phyloP scores from a whole-genome alignment of 2,797 vertebrate species.

The Tarsius wallacei region DNA sequence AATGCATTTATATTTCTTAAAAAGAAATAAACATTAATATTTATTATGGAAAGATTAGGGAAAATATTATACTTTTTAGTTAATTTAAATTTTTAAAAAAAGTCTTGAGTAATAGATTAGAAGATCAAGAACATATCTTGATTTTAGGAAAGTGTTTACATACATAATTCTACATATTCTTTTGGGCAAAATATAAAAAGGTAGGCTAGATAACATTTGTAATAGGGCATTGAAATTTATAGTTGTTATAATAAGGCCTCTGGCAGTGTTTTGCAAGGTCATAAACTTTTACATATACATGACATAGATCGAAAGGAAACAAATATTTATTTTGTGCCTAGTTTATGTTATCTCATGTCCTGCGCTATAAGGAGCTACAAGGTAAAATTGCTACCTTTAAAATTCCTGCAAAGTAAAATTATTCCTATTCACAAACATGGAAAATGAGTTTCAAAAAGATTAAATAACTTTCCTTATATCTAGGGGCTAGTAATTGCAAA shows the following conservation, averaged over 20 bases:
- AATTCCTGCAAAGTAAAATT: background rate
- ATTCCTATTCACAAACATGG: background rate
- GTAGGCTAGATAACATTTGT: background rate
- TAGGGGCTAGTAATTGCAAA: background rate
- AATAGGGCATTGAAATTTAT: background rate
- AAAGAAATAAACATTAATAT: background rate
- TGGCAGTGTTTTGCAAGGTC: background rate
- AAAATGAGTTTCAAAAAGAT: conserved; percentile 2
- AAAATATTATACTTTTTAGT: background rate
- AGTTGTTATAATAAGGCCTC: background rate
- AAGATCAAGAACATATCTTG: background rate
- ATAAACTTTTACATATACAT: background rate
- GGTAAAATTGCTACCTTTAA: background rate
- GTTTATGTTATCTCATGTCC: background rate
- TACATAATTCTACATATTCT: background rate
- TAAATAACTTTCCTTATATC: background rate
- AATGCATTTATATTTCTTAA: background rate
- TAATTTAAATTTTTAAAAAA: background rate
- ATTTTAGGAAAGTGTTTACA: conserved; percentile 8
- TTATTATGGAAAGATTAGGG: background rate
- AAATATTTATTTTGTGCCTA: background rate
- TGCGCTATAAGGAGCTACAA: background rate
- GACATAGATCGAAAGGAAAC: background rate
- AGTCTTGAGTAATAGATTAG: background rate
- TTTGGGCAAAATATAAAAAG: background rate